Evolutionary conservation across 2,888 invertebrate genomes (phyloP).

Genomic region (Anthophora plumipes): DNA sequence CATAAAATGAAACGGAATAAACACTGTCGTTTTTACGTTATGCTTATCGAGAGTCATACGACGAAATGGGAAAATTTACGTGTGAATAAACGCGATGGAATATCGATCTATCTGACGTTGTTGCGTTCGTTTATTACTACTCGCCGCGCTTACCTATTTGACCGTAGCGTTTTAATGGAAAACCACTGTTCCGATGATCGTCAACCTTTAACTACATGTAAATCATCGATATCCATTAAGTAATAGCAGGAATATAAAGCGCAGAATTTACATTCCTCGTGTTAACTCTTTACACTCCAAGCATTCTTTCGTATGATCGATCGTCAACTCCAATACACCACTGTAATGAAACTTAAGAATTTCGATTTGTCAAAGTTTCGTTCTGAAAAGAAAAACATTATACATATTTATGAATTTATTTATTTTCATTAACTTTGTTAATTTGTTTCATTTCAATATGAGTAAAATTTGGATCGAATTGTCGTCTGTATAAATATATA

Average conservation of each 20-base stretch:
- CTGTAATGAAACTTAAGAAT: too few relatives aligned
- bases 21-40: constrained; percentile 28
- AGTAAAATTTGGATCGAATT: too few relatives aligned
- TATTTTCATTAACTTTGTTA: too few relatives aligned
- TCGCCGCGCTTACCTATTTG: constrained; percentile 7
- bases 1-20: constrained; percentile 46
- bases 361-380: too few relatives aligned
- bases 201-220: constrained; percentile 23
- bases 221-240: constrained; percentile 10
- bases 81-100: constrained; percentile 36
- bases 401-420: too few relatives aligned
- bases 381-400: too few relatives aligned
- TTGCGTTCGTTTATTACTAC: constrained; percentile 21
- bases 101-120: constrained; percentile 38
- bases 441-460: too few relatives aligned
- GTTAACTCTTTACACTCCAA: neutral
- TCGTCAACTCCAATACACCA: too few relatives aligned
- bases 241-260: neutral
- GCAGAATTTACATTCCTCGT: neutral
- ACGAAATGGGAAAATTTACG: constrained; percentile 38
- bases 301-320: too few relatives aligned
- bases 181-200: constrained; percentile 55
- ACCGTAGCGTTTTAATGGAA: constrained; percentile 56
- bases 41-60: constrained; percentile 27
- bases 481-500: too few relatives aligned